These are phyloP conservation scores for Ia io DNA, from an alignment of 2,113 vertebrate genomes.

Conservation along the genomic window DNA sequence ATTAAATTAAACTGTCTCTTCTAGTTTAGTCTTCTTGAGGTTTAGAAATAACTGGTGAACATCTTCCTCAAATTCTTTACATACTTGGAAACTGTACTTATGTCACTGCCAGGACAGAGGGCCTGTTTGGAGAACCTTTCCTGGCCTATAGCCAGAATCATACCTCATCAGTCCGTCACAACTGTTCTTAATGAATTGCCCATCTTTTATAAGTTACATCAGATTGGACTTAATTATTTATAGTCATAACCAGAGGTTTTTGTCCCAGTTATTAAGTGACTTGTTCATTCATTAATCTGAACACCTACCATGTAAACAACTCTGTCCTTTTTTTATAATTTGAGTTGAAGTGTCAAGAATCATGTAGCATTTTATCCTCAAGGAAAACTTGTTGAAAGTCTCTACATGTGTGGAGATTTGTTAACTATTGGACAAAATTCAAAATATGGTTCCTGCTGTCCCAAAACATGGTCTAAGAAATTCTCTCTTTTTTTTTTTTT, in stretches of 20 bases:
- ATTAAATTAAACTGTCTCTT: neutral
- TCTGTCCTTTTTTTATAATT: neutral
- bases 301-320: neutral
- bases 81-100: neutral
- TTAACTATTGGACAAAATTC: neutral
- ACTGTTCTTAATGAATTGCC: neutral
- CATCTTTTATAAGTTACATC: neutral
- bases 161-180: neutral
- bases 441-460: neutral
- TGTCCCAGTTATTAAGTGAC: neutral
- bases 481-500: neutral
- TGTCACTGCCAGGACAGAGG: neutral
- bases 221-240: neutral
- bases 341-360: neutral
- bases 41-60: neutral
- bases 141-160: rapidly evolving
- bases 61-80: neutral
- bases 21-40: neutral
- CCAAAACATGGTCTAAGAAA: neutral
- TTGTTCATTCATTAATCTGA: neutral
- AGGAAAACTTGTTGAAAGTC: neutral
- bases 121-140: neutral
- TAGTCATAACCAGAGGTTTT: neutral
- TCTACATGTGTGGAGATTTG: neutral
- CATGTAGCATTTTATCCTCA: neutral